phyloP scores from a whole-genome alignment of 23 tunicate genomes.

The Phallusia fumigata region DNA sequence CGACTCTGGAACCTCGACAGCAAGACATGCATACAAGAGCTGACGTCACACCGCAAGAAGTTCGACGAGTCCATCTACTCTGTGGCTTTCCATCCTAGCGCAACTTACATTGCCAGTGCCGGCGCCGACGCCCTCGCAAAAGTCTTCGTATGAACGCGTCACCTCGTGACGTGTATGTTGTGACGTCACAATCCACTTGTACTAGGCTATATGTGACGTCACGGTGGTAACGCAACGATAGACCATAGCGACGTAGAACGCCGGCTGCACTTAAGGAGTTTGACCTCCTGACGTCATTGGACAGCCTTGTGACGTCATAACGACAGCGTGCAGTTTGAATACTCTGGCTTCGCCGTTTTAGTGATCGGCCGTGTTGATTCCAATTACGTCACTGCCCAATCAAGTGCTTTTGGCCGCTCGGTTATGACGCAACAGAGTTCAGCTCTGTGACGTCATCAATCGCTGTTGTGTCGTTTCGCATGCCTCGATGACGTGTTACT shows the following conservation, averaged over 20 bases:
- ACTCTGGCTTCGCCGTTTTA: background rate
- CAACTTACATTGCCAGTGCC: conserved; percentile 89
- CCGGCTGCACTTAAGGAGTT: no score
- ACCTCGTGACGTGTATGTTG: background rate
- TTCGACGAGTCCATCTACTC: conserved; percentile 90
- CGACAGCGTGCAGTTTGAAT: background rate
- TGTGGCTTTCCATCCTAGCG: conserved; percentile 93
- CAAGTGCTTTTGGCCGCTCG: background rate
- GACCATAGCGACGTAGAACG: no score
- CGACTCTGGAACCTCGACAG: conserved; percentile 93
- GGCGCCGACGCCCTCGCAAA: conserved; percentile 96
- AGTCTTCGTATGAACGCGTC: conserved; percentile 72
- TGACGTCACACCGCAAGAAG: conserved; percentile 91
- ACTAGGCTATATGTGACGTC: background rate
- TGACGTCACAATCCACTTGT: background rate
- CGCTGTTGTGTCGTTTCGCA: background rate
- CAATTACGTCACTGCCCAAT: conserved; percentile 5
- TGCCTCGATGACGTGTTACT: background rate
- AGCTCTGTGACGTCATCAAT: background rate
- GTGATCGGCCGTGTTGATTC: background rate
- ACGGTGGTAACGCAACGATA: no score
- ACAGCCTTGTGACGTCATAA: background rate
- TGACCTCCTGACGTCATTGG: no score
- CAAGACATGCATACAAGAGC: conserved; percentile 89
- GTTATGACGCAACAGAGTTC: background rate